Evolutionary conservation across 2,113 vertebrate species (phyloP), one percentile per base, ranked within the genome.

Genomic region (Melanotaenia duboulayi): DNA sequence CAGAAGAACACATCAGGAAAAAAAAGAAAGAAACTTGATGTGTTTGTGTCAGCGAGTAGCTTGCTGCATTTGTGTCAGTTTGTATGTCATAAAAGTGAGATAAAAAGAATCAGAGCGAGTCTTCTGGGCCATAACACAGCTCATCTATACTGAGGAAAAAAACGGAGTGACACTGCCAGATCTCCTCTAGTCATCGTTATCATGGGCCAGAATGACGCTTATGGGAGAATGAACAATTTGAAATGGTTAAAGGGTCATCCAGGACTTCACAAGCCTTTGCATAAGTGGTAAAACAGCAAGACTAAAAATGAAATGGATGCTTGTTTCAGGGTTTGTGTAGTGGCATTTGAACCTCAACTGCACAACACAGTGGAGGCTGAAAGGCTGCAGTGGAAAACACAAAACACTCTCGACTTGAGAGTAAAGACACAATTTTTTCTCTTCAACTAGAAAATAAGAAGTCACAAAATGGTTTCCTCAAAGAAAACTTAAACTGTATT

Each of bases 71-170:
- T 78, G 46, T 77, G 57, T 72, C 76, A 42, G 64, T 81, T 69
- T 72, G 37, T 57, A 39, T 81, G 64, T 81, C 61, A 69, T 24
- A 40, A 60, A 71, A 62, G 39, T 7, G 54, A 69, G 67, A 83
- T 59, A 81, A 64, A 81, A 42, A 64, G 60, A 80, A 76, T 74
- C 56, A 39, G 63, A 72, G 61, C 40, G 80, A 66, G 50, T 81
- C 86, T 75, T 81, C 49, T 44, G 59, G 74, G 82, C 76, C 55
- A 22, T 2, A 61, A 61, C 65, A 61, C 44, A 76, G 71, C 60
- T 79, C 39, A 39, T 60, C 42, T 74, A 76, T 5, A 3, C 23
- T 57, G 74, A 78, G 59, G 63, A 50, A 44, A 75, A 50, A 44
- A 75, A 57, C 54, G 24, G 49, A 65, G 37, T 44, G 49, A 77